A percentile compares a stretch with the other conserved stretches of the same genome.
Evolutionary conservation across 2,113 vertebrate species (phyloP).

Genomic region (Pseudorhombus dupliciocellatus): DNA sequence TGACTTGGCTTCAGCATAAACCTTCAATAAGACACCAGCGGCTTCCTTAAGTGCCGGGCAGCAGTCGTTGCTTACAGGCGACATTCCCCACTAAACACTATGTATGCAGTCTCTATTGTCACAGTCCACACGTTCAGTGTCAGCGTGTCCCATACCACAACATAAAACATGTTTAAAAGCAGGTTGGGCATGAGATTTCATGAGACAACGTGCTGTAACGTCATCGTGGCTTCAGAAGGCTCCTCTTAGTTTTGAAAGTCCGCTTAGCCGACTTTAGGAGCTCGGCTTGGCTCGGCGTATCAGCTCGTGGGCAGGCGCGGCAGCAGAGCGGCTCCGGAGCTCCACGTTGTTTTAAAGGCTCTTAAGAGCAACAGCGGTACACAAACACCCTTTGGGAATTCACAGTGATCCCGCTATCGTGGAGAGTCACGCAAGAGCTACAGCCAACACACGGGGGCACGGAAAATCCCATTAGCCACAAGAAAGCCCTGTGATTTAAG

Average conservation of each 20-base stretch:
- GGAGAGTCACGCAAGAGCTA: conserved; percentile 56
- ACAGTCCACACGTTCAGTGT: background rate
- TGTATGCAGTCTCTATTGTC: background rate
- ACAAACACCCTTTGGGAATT: conserved; percentile 70
- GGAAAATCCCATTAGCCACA: conserved; percentile 70
- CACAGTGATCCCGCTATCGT: conserved; percentile 56
- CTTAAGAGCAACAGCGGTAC: conserved; percentile 62
- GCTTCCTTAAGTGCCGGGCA: background rate
- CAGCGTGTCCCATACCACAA: background rate
- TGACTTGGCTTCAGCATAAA: background rate
- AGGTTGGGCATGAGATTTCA: conserved; percentile 29
- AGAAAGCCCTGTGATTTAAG: conserved; percentile 63
- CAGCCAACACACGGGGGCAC: conserved; percentile 46
- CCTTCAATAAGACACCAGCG: background rate
- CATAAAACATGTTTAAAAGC: conserved; percentile 23
- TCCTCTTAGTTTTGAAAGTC: conserved; percentile 30
- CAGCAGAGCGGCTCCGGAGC: conserved; percentile 42
- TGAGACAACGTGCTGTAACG: conserved; percentile 8
- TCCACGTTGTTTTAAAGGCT: conserved; percentile 58
- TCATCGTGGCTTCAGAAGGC: conserved; percentile 15
- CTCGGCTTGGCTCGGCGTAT: conserved; percentile 36
- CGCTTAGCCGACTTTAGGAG: conserved; percentile 25
- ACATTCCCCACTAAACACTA: too few species aligned
- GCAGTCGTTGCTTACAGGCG: background rate
- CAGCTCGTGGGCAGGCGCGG: conserved; percentile 25